Percentiles rank a stretch among this genome's conserved stretches.
These are phyloP conservation scores for Drosophila neotestacea DNA, from an alignment of 2,888 invertebrate species.

Conservation along the genomic window DNA sequence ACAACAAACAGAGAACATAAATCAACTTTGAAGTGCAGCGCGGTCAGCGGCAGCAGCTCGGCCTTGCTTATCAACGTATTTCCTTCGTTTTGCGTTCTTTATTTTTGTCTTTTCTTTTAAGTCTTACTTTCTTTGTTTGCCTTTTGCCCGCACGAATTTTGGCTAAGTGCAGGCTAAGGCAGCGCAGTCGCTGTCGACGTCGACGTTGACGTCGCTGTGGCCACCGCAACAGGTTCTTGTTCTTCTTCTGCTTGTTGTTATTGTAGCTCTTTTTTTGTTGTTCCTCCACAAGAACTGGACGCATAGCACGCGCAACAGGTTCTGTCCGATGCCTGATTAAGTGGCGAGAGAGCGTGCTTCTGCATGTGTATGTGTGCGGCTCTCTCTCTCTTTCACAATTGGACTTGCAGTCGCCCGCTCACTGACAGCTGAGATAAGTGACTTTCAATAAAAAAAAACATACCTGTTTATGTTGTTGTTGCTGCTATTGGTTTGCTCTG, in stretches of 20 bases:
- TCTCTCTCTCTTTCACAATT: slow-evolving; percentile 41
- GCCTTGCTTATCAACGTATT: slow-evolving; percentile 74
- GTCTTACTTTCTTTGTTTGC: slow-evolving; percentile 70
- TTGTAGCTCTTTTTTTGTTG: slow-evolving; percentile 26
- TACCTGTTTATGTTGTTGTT: slow-evolving; percentile 67
- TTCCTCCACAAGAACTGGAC: slow-evolving; percentile 64
- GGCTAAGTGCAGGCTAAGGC: slow-evolving; percentile 64
- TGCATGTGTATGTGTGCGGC: slow-evolving; percentile 13
- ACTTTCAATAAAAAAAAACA: slow-evolving; percentile 68
- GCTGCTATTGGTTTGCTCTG: slow-evolving; percentile 48
- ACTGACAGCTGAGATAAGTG: slow-evolving; percentile 66
- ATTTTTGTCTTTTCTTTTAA: slow-evolving; percentile 57
- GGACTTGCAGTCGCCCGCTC: slow-evolving; percentile 48
- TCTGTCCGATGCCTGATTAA: slow-evolving; percentile 68
- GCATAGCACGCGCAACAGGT: slow-evolving; percentile 75
- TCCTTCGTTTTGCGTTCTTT: slow-evolving; percentile 63
- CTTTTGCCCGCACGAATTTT: slow-evolving; percentile 65
- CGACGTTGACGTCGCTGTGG: slow-evolving; percentile 46
- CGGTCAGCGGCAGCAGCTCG: slow-evolving; percentile 46
- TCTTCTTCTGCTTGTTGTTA: slow-evolving; percentile 33
- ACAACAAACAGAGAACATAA: slow-evolving; percentile 62
- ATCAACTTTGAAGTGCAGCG: slow-evolving; percentile 80
- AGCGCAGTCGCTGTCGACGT: slow-evolving; percentile 22
- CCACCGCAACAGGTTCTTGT: slow-evolving; percentile 74
- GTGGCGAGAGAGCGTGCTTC: slow-evolving; percentile 43